These are phyloP conservation scores for Chirona hameri DNA, from an alignment of 2,888 invertebrate genomes.

Conservation along the genomic window DNA sequence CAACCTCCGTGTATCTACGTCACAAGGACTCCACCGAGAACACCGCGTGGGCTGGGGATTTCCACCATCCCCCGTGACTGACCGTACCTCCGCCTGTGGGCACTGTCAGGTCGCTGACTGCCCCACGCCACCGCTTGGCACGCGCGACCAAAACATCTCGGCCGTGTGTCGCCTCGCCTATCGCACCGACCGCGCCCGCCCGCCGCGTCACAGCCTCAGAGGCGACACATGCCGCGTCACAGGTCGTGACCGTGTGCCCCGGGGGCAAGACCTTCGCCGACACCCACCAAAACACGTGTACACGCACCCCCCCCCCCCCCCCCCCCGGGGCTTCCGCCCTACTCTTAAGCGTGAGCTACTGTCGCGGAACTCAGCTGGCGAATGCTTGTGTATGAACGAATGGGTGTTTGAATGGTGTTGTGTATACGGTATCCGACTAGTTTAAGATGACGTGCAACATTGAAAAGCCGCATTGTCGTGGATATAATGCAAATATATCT, in stretches of 20 bases:
- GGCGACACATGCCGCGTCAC: not conserved
- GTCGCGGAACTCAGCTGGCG: no score
- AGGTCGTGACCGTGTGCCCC: not conserved
- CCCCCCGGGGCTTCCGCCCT: no score
- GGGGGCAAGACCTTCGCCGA: not conserved
- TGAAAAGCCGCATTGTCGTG: no score
- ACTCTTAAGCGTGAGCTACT: no score
- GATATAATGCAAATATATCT: no score
- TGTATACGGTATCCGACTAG: no score
- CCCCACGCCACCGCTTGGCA: not conserved
- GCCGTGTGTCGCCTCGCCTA: not conserved
- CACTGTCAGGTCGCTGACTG: not conserved
- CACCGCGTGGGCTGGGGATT: not conserved
- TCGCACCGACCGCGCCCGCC: not conserved
- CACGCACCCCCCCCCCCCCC: not conserved
- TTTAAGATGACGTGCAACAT: no score
- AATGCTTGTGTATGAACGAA: no score
- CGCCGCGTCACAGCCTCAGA: not conserved
- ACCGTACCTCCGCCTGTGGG: not conserved
- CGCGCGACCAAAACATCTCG: not conserved
- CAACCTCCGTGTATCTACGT: not conserved
- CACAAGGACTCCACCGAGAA: not conserved
- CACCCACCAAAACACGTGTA: not conserved
- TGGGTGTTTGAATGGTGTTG: no score
- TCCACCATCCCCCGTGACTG: not conserved